Percentiles rank a stretch among this genome's conserved stretches.
phyloP scores from a whole-genome alignment of 2,113 vertebrate species.

The Falco punctatus region DNA sequence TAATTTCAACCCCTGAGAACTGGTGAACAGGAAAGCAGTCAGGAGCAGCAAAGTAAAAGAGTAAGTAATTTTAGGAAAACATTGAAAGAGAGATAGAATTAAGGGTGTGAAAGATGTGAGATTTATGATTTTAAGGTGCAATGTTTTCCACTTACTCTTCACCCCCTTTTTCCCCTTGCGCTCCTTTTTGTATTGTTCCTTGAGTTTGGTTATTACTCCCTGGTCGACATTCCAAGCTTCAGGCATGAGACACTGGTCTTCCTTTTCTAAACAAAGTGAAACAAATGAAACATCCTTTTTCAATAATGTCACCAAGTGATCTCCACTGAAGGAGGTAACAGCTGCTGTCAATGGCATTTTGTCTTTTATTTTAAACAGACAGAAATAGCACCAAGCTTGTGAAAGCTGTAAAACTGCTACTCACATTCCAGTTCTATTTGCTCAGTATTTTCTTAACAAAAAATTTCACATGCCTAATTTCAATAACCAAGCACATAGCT shows the following conservation, averaged over 20 bases:
- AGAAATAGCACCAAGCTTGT: constrained; percentile 52
- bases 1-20: constrained; percentile 81
- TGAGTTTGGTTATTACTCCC: constrained; percentile 99
- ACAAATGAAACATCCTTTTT: constrained; percentile 89
- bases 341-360: constrained; percentile 54
- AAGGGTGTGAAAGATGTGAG: constrained; percentile 75
- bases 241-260: constrained; percentile 93
- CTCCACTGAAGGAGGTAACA: constrained; percentile 62
- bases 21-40: constrained; percentile 75
- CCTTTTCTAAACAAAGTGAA: constrained; percentile 96
- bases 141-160: constrained; percentile 98
- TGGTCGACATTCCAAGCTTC: constrained; percentile 99
- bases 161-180: constrained; percentile 99
- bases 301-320: constrained; percentile 70
- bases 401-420: constrained; percentile 44
- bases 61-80: constrained; percentile 85
- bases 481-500: neutral
- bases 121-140: constrained; percentile 77
- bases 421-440: neutral
- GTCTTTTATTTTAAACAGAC: constrained; percentile 51
- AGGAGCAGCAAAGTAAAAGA: constrained; percentile 84
- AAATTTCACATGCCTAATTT: neutral
- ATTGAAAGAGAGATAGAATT: constrained; percentile 76
- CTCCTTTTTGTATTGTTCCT: constrained; percentile 99
- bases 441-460: constrained; percentile 24